phyloP scores from a whole-genome alignment of 2,888 invertebrate genomes.

The Tolmerus cingulatus region DNA sequence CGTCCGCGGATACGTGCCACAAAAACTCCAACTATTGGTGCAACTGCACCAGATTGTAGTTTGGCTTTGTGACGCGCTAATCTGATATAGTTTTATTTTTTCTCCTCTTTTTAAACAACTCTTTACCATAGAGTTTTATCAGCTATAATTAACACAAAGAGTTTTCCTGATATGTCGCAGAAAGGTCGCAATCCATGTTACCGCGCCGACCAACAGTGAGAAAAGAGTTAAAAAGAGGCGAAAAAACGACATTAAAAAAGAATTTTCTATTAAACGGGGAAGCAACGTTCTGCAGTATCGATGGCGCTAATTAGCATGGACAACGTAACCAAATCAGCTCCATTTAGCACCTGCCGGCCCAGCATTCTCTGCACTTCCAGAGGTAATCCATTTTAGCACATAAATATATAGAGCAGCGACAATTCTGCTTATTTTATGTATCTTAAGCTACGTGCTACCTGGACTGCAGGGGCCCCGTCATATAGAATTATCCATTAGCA shows the following conservation, averaged over 20 bases:
- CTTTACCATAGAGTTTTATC: not conserved
- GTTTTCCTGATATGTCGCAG: not conserved
- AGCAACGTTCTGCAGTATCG: not conserved
- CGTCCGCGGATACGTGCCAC: not conserved
- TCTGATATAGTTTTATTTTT: not conserved
- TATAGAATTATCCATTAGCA: constrained; percentile 3
- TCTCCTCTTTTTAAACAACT: not conserved
- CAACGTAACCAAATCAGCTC: constrained; percentile 2
- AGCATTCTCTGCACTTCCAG: not conserved
- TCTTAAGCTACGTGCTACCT: not conserved
- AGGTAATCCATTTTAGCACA: not conserved
- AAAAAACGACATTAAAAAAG: not conserved
- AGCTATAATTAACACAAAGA: not conserved
- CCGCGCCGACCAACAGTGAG: not conserved
- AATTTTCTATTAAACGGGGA: not conserved
- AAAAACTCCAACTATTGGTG: not conserved
- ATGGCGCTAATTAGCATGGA: constrained; percentile 3
- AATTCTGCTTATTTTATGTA: not conserved
- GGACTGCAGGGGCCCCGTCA: not conserved
- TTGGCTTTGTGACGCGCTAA: not conserved
- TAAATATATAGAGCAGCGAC: not conserved
- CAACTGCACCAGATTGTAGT: not conserved
- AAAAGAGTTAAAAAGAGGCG: not conserved
- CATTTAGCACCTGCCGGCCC: not conserved
- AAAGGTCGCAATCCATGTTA: not conserved